Evolutionary conservation across 2,888 invertebrate genomes (phyloP).

Genomic region (Chydorus sphaericus): DNA sequence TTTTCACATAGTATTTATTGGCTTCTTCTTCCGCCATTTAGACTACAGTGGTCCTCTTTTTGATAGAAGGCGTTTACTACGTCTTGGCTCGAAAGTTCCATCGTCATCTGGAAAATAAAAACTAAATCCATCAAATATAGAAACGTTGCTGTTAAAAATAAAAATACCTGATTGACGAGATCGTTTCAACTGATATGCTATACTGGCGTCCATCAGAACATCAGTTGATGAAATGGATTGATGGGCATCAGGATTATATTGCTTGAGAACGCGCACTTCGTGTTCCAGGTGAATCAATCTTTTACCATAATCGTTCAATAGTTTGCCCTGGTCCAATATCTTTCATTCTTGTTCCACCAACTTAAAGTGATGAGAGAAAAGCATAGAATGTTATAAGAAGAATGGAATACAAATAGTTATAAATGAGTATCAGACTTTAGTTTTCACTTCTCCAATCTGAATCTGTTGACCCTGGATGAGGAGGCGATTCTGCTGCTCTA

Average conservation of each 20-base stretch:
- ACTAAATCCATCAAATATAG: no score
- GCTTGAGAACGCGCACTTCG: background rate
- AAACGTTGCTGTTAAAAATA: no score
- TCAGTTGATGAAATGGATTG: background rate
- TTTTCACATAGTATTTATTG: no score
- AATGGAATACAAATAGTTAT: background rate
- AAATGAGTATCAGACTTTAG: conserved; percentile 11
- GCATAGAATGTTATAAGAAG: background rate
- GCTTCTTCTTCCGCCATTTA: no score
- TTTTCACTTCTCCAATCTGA: conserved; percentile 18
- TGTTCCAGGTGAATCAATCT: conserved; percentile 21
- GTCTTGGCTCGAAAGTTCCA: background rate
- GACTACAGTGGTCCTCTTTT: no score
- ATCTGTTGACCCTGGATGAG: conserved; percentile 17
- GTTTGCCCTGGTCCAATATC: conserved; percentile 22
- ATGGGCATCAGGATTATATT: background rate
- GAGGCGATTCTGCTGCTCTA: conserved; percentile 7
- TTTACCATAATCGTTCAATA: conserved; percentile 22
- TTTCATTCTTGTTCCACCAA: conserved; percentile 22
- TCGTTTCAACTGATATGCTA: no score
- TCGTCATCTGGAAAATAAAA: background rate
- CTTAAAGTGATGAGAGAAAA: background rate
- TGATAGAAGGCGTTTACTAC: no score
- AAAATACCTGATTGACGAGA: no score
- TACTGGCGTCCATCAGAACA: background rate